Evolutionary conservation across 2,797 vertebrate species (phyloP).

Genomic region (Aeoliscus strigatus): DNA sequence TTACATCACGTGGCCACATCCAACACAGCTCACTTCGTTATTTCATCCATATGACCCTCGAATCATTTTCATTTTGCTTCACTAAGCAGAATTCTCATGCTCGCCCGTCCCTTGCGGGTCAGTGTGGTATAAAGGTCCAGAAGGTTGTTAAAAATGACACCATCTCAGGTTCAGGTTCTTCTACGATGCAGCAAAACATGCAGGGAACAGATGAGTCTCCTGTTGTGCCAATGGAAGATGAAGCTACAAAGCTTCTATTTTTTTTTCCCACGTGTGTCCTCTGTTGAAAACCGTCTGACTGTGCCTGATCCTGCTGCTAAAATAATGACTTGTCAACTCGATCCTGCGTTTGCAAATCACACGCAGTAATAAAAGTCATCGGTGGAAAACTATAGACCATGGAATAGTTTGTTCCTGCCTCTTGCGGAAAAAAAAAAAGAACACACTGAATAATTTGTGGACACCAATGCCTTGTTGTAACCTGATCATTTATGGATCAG

Average conservation of each 20-base stretch:
- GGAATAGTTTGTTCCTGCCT: constrained; percentile 46
- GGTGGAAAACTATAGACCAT: constrained; percentile 58
- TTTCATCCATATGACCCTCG: constrained; percentile 20
- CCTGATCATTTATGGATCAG: constrained; percentile 84
- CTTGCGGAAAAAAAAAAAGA: constrained; percentile 54
- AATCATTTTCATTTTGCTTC: constrained; percentile 7
- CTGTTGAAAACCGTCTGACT: constrained; percentile 11
- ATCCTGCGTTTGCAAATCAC: constrained; percentile 30
- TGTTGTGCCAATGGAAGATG: too few species aligned
- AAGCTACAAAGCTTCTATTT: constrained; percentile 23
- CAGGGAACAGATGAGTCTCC: too few species aligned
- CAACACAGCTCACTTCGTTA: background rate
- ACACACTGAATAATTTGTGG: constrained; percentile 73
- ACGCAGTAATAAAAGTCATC: constrained; percentile 63
- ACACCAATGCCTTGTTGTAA: constrained; percentile 73
- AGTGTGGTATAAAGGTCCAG: too few species aligned
- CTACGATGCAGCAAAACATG: too few species aligned
- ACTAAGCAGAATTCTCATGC: too few species aligned
- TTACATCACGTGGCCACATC: constrained; percentile 31
- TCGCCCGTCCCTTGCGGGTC: too few species aligned
- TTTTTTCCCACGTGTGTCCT: constrained; percentile 14
- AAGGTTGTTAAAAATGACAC: too few species aligned
- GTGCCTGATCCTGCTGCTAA: constrained; percentile 13
- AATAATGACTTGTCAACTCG: constrained; percentile 35
- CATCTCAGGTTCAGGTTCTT: too few species aligned